Base-by-base conservation (phyloP, 2,797 vertebrate genomes). In the Hirundo rustica region DNA sequence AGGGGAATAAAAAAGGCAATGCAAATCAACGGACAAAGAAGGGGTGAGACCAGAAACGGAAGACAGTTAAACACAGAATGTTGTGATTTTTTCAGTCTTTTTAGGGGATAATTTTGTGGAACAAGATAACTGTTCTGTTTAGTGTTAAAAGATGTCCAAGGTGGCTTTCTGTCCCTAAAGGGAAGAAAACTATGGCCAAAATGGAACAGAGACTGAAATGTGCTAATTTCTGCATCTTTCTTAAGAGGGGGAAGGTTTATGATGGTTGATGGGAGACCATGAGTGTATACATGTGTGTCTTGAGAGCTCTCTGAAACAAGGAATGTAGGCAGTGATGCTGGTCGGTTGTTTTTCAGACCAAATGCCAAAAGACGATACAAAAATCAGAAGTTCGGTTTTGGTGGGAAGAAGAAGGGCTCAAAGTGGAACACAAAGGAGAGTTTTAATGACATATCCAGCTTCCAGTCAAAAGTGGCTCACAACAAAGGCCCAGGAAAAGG, bases 401-500 rank as follows among this genome's bases (percentile, higher is more conserved):
- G 99, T 16, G 99, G 99, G 22, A 99, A 98, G 97, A 99, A 99
- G 96, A 98, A 98, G 38, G 99, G 99, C 26, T 98, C 96, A 64
- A 99, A 99, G 93, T 99, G 99, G 99, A 99, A 99, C 97, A 99
- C 99, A 25, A 99, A 98, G 75, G 99, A 99, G 57, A 99, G 99
- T 95, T 95, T 97, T 81, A 98, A 99, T 26, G 99, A 99, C 0
- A 98, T 99, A 10, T 99, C 99, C 10, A 75, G 98, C 86, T 99
- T 99, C 97, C 97, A 97, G 8, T 96, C 98, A 93, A 99, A 97
- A 89, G 96, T 97, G 38, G 99, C 99, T 58, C 98, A 99, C 30
- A 98, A 97, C 40, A 98, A 97, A 81, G 97, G 97, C 10, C 97
- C 95, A 7, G 96, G 97, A 77, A 97, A 97, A 88, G 97, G 96